Conservation (phyloP, 2,797 vertebrate genomes). For the Muscicapa striata region DNA sequence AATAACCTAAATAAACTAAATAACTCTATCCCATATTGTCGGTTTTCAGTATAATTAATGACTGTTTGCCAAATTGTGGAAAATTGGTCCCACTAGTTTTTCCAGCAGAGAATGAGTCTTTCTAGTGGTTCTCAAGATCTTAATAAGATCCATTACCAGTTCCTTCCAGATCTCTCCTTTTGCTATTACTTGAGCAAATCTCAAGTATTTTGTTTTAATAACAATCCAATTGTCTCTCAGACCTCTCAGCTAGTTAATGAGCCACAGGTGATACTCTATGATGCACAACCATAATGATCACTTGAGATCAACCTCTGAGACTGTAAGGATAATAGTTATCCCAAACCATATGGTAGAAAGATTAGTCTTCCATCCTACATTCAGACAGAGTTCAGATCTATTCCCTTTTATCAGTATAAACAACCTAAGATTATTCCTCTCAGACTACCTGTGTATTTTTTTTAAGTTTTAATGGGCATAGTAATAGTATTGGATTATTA, state of each 20-base stretch:
- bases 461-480: background rate
- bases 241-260: constrained; percentile 21
- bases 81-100: constrained; percentile 27
- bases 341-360: background rate
- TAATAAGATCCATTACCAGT: background rate
- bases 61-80: background rate
- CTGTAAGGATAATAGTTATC: background rate
- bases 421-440: constrained; percentile 5
- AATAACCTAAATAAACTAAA: too few species aligned
- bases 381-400: background rate
- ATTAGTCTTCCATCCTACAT: background rate
- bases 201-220: constrained; percentile 3
- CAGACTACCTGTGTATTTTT: constrained; percentile 2
- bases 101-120: background rate
- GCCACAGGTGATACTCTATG: background rate
- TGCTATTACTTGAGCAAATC: background rate
- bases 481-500: background rate
- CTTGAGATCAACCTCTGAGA: background rate
- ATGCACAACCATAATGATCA: background rate
- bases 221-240: background rate
- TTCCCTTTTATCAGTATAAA: constrained; percentile 11
- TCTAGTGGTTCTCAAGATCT: background rate
- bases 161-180: background rate
- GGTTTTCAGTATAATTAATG: constrained; percentile 13
- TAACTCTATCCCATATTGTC: background rate